Base-by-base conservation (phyloP, 2,113 vertebrate species). In the Colistium nudipinnis region DNA sequence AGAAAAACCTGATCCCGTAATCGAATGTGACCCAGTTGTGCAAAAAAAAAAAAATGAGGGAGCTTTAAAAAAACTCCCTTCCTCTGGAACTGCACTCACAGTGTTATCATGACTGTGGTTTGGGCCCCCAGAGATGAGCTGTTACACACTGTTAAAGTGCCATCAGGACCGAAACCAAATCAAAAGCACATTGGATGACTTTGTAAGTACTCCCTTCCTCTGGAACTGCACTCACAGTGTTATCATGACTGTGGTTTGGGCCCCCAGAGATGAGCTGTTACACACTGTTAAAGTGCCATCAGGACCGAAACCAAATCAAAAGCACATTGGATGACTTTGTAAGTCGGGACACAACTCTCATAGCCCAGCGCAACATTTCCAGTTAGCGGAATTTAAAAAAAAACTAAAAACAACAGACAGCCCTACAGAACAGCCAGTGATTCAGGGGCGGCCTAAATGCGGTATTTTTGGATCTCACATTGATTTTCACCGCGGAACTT, bases 111-210 rank as follows among this genome's bases (percentile, higher is more conserved):
- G 31, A 41, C 20, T 4, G 61, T 38, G 54, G 59, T 67, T 77
- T 65, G 53, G 31, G 51, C n/a, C 43, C 55, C 64, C 33, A 60
- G 36, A 75, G 64, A 79, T 38, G 44, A 81, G 62, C 63, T 78
- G 65, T 65, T 70, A 76, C 41, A 67, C 31, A 49, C 43, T 54
- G 61, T 86, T 83, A 70, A 67, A 79, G 38, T 59, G 25, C 44
- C 43, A 44, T 80, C 57, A 25, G 33, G 61, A 57, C 43, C 49
- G 54, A 67, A 70, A 62, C 44, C 60, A 72, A 81, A 80, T 81
- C 33, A 70, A 74, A 82, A 77, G 70, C 65, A 70, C 51, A 83
- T 81, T 85, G 38, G 52, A 27, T 33, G n/a, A n/a, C n/a, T n/a
- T n/a, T n/a, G n/a, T n/a, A n/a, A n/a, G n/a, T n/a, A 39, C 27